Evolutionary conservation across 92 coral and sea anemone genomes (phyloP), one percentile per base, ranked within the genome.

Genomic region (Diadumene lineata): DNA sequence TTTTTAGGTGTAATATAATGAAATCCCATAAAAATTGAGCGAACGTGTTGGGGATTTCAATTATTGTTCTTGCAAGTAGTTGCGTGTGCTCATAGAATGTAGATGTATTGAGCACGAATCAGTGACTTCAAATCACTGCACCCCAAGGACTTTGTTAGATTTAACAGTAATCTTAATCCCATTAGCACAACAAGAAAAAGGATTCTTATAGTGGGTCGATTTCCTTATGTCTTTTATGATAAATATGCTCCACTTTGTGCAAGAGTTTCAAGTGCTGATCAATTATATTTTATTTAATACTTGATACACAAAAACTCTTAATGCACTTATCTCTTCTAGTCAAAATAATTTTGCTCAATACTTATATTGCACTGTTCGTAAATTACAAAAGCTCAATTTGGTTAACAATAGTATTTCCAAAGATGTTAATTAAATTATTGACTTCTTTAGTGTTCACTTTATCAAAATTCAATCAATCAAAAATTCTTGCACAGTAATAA

Each of bases 21-120:
- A 26, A 31, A 72, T 56, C 64, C 77, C 66, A 28, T 9, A 18
- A 11, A 22, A 31, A 56, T 72, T 46, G 21, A 28, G 34, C 33
- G 62, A 70, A 70, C 64, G 51, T 51, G 76, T 31, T 9, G 19
- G 2, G 18, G 16, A 46, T 46, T 69, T 30, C 11, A 8, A 8
- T 16, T 22, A 16, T 53, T 53, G 60, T 53, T 53, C 60, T 53
- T 53, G 8, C n/a, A 13, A 4, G 48, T 6, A 13, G 48, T 38
- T 38, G 48, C 48, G 48, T 38, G 48, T 38, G 6, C 48, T 38
- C 48, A 4, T 38, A n/a, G 48, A 4, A 38, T 38, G 6, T 38
- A 4, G 48, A 38, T 38, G 13, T 38, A 4, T 38, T 38, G 48
- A 38, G 48, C 13, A 38, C 13, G 48, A 38, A 38, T 38, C 48